Evolutionary conservation across 2,113 vertebrate species (phyloP).

Genomic region (Plecturocebus donacophilus): DNA sequence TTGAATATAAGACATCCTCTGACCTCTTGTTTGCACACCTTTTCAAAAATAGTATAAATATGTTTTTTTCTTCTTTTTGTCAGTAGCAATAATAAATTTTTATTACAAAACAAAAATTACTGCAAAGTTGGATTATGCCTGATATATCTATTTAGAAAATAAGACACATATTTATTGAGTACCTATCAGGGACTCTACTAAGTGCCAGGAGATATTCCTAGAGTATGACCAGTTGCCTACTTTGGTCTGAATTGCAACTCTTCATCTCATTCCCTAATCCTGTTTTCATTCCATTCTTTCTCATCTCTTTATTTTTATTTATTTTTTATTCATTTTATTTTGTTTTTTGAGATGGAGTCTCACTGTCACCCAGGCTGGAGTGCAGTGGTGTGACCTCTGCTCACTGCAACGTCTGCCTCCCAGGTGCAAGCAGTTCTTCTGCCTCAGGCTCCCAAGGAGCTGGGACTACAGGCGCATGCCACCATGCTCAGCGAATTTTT

Average conservation of each 20-base stretch:
- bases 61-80: conserved; percentile 47
- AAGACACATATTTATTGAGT: background rate
- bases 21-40: conserved; percentile 1
- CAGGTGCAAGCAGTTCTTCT: no score
- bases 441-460: no score
- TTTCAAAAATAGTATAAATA: conserved; percentile 33
- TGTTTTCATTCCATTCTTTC: background rate
- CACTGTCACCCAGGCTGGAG: no score
- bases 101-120: background rate
- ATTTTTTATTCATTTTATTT: no score
- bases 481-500: no score
- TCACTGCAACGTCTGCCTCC: no score
- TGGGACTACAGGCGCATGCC: no score
- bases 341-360: no score
- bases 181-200: background rate
- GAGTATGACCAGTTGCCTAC: background rate
- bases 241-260: background rate
- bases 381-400: no score
- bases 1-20: conserved; percentile 15
- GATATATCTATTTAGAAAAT: background rate
- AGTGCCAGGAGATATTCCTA: rapidly evolving
- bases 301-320: background rate
- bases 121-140: background rate
- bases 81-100: background rate
- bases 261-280: background rate